Evolutionary conservation across 1,140 invertebrate species (phyloP), one percentile per base, ranked within the genome.

Genomic region (Hirudo medicinalis): DNA sequence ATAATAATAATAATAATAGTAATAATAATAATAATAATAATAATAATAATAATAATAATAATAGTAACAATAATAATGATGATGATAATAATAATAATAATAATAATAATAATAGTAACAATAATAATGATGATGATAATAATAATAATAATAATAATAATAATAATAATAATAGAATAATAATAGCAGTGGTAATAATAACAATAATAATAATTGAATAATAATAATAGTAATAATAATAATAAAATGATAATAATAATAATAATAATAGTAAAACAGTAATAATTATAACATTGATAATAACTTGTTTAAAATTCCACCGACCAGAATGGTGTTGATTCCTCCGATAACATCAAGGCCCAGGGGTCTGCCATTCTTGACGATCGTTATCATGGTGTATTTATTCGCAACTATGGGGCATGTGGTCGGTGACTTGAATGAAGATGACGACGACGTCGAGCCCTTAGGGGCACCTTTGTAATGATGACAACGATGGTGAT

Each of bases 261-360:
- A 67, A 27, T 29, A 6, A 11, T 32, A 67, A 67, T 67, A 67
- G 11, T n/a, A 4, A 22, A 49, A 20, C 27, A 67, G 54, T 8
- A 55, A 67, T 67, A 57, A 54, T 25, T 27, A 70, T 29, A 54
- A 69, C 8, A 70, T 53, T 70, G n/a, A 70, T 49, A 54, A n/a
- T 13, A 69, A 29, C 20, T 57, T n/a, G 54, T 57, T 20, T 20
- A 3, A 57, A 57, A n/a, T n/a, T 20, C 20, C 2, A 57, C 54
- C 20, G 5, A 63, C 57, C 57, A 22, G 57, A 63, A 63, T 6
- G 22, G 57, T 63, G 8, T 22, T 63, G 8, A 11, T 9, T 25
- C 57, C 57, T 25, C 57, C 57, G 57, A 63, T 32, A 9, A 63
- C 57, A 13, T 63, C 57, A 15, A 63, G 22, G 0, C 57, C 57